phyloP scores from a whole-genome alignment of 2,797 vertebrate genomes.

The Anguilla obscura region DNA sequence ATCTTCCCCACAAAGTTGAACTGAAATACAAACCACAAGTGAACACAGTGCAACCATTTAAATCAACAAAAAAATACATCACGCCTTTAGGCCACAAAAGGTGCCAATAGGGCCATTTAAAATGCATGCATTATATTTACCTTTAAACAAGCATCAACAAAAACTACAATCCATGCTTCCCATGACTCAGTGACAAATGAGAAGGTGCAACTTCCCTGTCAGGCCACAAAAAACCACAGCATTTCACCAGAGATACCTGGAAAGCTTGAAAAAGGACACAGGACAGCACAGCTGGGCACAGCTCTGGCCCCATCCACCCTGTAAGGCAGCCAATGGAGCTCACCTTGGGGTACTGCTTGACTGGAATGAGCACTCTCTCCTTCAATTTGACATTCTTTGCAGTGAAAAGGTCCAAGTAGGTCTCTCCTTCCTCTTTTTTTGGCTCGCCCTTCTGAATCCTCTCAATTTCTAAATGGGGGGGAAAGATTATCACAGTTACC shows the following conservation, averaged over 20 bases:
- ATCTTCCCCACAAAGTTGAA: slow-evolving; percentile 99
- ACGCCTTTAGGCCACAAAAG: background rate
- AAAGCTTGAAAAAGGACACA: background rate
- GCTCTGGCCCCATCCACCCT: background rate
- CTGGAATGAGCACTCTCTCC: slow-evolving; percentile 94
- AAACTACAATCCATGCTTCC: background rate
- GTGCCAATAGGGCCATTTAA: background rate
- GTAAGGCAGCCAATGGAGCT: slow-evolving; percentile 47
- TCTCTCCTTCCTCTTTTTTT: slow-evolving; percentile 87
- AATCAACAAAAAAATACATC: background rate
- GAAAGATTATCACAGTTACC: background rate
- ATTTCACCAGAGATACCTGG: background rate
- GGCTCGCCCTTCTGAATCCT: slow-evolving; percentile 92
- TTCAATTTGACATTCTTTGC: slow-evolving; percentile 98
- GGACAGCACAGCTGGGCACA: background rate
- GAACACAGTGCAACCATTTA: background rate
- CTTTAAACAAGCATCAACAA: background rate
- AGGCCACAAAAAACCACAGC: background rate
- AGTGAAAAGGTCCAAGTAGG: slow-evolving; percentile 96
- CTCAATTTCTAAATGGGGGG: slow-evolving; percentile 84
- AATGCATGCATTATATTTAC: background rate
- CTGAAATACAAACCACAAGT: slow-evolving; percentile 65
- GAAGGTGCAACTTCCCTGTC: background rate
- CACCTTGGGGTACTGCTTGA: slow-evolving; percentile 97
- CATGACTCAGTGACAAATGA: background rate